Conservation (phyloP, 2,888 invertebrate genomes). For the Panorpa germanica region DNA sequence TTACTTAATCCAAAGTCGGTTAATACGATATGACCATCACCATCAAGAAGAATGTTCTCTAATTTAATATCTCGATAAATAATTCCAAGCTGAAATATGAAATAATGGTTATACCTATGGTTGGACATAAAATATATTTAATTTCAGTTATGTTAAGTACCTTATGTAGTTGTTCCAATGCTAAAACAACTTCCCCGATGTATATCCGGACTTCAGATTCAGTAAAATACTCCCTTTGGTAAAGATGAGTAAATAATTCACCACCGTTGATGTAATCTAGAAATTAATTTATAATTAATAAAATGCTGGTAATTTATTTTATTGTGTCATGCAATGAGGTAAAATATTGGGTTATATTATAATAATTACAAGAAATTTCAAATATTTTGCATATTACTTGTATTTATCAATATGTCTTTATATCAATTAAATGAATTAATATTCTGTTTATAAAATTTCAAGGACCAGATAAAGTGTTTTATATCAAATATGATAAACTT, state of each 20-base stretch:
- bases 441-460: too few relatives aligned
- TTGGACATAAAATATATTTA: background rate
- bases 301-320: too few relatives aligned
- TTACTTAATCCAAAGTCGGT: conserved; percentile 97
- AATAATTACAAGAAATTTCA: too few relatives aligned
- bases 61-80: conserved; percentile 96
- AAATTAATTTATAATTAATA: conserved; percentile 18
- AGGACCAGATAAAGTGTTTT: conserved; percentile 15
- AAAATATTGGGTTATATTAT: too few relatives aligned
- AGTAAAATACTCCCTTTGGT: conserved; percentile 81
- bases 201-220: conserved; percentile 83
- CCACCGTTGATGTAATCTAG: conserved; percentile 95
- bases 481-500: too few relatives aligned
- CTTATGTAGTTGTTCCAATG: conserved; percentile 87
- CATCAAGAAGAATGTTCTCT: conserved; percentile 90
- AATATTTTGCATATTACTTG: too few relatives aligned
- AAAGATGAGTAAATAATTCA: conserved; percentile 92
- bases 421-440: too few relatives aligned
- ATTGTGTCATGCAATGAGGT: too few relatives aligned
- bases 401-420: too few relatives aligned
- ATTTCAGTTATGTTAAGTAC: conserved; percentile 26
- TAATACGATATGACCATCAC: conserved; percentile 84
- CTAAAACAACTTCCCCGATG: conserved; percentile 90
- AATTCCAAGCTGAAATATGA: conserved; percentile 80
- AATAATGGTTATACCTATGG: conserved; percentile 12